phyloP scores from a whole-genome alignment of 2,113 vertebrate species.

The Steatornis caripensis region DNA sequence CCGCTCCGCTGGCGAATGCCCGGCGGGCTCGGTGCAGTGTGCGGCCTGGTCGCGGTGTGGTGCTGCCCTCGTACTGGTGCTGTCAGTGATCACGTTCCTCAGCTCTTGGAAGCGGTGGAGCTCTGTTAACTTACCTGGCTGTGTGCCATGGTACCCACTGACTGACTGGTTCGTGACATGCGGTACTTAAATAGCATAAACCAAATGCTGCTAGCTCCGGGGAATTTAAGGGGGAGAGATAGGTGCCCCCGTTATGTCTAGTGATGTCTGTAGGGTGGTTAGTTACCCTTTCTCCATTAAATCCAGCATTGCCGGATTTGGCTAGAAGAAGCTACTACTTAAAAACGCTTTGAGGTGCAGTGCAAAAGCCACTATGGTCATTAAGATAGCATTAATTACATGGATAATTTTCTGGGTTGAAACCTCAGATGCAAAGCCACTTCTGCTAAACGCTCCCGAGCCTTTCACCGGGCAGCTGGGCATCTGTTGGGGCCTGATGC shows the following conservation, averaged over 20 bases:
- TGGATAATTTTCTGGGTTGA: background rate
- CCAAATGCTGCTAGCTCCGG: background rate
- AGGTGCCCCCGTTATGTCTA: rapidly evolving
- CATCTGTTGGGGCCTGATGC: rapidly evolving
- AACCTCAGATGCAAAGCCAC: background rate
- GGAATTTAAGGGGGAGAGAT: background rate
- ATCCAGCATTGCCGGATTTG: background rate
- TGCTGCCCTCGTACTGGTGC: rapidly evolving
- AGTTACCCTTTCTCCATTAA: background rate
- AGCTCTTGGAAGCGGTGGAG: rapidly evolving
- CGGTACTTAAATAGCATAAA: background rate
- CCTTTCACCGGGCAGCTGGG: background rate
- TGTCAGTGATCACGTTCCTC: rapidly evolving
- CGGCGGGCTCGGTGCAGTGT: background rate
- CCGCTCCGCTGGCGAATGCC: rapidly evolving
- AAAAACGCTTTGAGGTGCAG: background rate
- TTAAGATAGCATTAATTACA: background rate
- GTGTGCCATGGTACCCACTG: background rate
- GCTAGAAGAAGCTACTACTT: background rate
- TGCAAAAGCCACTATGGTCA: background rate
- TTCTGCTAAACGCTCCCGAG: background rate
- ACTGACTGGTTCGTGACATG: background rate
- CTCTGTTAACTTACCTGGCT: background rate
- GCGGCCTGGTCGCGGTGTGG: background rate
- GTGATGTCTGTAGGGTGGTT: background rate